A percentile compares a stretch with the other conserved stretches of the same genome.
These are phyloP conservation scores for Myoxocephalus aenaeus DNA, from an alignment of 2,797 vertebrate species.

Conservation along the genomic window DNA sequence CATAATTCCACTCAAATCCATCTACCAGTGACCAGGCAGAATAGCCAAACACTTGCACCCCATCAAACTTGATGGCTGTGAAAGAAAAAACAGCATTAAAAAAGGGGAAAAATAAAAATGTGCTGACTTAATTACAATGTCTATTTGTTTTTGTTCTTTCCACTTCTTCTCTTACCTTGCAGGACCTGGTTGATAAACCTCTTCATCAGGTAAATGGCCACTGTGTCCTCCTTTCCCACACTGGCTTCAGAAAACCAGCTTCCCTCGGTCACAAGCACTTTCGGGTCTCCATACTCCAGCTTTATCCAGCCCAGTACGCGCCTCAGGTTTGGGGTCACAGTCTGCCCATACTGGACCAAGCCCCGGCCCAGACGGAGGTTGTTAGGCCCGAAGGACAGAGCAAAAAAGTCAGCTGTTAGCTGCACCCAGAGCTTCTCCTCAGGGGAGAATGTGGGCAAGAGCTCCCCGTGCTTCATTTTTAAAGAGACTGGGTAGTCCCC, in stretches of 20 bases:
- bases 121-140: not conserved
- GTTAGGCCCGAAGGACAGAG: conserved; percentile 94
- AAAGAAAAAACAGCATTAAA: conserved; percentile 24
- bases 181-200: conserved; percentile 93
- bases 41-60: conserved; percentile 91
- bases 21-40: conserved; percentile 95
- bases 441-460: conserved; percentile 87
- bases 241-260: conserved; percentile 93
- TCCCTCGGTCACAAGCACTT: conserved; percentile 91
- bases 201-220: conserved; percentile 93
- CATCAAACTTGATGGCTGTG: conserved; percentile 89
- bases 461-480: conserved; percentile 72
- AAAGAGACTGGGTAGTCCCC: conserved; percentile 92
- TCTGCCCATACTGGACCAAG: conserved; percentile 85
- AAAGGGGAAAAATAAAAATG: not conserved
- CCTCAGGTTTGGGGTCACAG: conserved; percentile 87
- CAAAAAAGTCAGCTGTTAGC: conserved; percentile 95
- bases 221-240: conserved; percentile 91
- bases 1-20: conserved; percentile 95
- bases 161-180: conserved; percentile 86
- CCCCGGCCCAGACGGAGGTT: conserved; percentile 86
- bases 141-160: not conserved
- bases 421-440: conserved; percentile 87
- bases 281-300: conserved; percentile 88
- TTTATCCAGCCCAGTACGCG: conserved; percentile 91